Base-by-base conservation (phyloP, 2,113 vertebrate species). In the Acrocephalus arundinaceus region DNA sequence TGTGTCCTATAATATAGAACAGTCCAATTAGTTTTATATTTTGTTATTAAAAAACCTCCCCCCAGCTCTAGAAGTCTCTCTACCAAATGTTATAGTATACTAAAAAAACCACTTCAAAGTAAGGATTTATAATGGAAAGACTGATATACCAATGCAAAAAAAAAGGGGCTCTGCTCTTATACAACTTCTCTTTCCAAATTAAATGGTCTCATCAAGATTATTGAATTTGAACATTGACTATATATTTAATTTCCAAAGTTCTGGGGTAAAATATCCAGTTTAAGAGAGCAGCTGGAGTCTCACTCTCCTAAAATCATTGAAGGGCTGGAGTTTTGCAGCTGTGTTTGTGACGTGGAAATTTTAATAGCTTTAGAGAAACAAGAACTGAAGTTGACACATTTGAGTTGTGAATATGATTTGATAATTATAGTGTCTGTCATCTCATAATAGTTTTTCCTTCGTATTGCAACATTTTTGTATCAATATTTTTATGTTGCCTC, bases 401-500 rank as follows among this genome's bases (percentile, higher is more conserved):
- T 4, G 15, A 76, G 80, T 37, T 95, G 85, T 80, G 91, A 97
- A 93, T 90, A 93, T 0, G 0, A 83, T 86, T 90, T 82, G 72
- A 71, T 93, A 94, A 95, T 96, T 95, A 88, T 11, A 80, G 72
- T 67, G 67, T 71, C 91, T 85, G 79, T 91, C 85, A 96, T 87
- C 94, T 96, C 82, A 46, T 74, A 93, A 88, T 59, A 83, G 59
- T 62, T 93, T 95, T 87, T 91, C 94, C 83, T 81, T 93, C 63
- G 0, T 45, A 77, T 76, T 93, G 81, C 85, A 91, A 77, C 75
- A 85, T 70, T 87, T 87, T 76, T 87, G 22, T 85, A 91, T 88
- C 85, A 83, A 55, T 89, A 59, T 87, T 93, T 96, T 96, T 70
- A 52, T 93, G 22, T 67, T 88, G 85, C 55, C 87, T 95, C 67